Evolutionary conservation across 2,797 vertebrate genomes (phyloP).

Genomic region (Ptychadena robeensis): DNA sequence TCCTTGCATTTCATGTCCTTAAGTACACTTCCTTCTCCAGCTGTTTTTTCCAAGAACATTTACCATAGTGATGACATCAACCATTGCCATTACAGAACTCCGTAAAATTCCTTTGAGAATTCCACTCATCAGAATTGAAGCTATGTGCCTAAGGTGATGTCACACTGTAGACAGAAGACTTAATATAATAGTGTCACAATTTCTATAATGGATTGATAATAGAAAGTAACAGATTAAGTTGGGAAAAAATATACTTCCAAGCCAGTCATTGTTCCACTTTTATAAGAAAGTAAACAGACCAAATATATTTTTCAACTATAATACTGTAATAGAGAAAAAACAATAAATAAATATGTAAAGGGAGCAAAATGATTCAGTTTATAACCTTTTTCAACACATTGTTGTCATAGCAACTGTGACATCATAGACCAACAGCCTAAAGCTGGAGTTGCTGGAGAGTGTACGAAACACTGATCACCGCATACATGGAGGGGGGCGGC

Average conservation of each 20-base stretch:
- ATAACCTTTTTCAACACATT: neutral
- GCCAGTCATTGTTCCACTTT: neutral
- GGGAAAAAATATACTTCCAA: neutral
- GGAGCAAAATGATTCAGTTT: neutral
- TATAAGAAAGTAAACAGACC: neutral
- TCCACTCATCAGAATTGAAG: too few relatives aligned
- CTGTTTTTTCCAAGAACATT: too few relatives aligned
- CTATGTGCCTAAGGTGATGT: too few relatives aligned
- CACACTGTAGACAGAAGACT: too few relatives aligned
- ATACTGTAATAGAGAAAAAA: neutral
- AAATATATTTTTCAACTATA: neutral
- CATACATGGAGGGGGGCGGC: neutral
- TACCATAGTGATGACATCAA: too few relatives aligned
- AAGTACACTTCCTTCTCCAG: too few relatives aligned
- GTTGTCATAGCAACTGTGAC: slow-evolving; percentile 24
- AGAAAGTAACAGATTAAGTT: neutral
- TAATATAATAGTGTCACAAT: too few relatives aligned
- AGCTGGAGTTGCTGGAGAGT: slow-evolving; percentile 8
- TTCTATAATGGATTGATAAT: neutral
- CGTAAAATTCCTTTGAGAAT: too few relatives aligned
- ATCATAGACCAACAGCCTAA: slow-evolving; percentile 4
- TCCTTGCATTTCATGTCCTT: too few relatives aligned
- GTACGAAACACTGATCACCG: neutral
- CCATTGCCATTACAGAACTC: too few relatives aligned
- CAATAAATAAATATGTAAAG: neutral